phyloP scores from a whole-genome alignment of 2,797 vertebrate species.

The Pelobates cultripes region DNA sequence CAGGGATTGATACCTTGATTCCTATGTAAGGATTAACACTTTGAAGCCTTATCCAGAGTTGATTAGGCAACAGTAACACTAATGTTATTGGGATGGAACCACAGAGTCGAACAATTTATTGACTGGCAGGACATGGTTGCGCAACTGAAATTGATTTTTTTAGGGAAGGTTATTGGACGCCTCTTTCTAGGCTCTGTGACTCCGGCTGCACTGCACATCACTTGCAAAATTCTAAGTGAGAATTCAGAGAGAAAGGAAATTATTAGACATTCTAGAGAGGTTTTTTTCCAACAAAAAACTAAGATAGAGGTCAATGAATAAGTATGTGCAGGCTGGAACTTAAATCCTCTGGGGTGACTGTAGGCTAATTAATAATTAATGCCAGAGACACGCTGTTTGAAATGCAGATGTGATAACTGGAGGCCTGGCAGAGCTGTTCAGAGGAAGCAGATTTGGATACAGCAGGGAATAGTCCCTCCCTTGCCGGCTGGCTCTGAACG shows the following conservation, averaged over 20 bases:
- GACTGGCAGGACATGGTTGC: neutral
- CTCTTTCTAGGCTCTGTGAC: slow-evolving; percentile 53
- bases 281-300: slow-evolving; percentile 69
- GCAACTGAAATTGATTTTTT: neutral
- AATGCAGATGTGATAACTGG: slow-evolving; percentile 98
- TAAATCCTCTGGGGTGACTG: slow-evolving; percentile 93
- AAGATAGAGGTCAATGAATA: slow-evolving; percentile 87
- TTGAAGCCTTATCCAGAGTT: neutral
- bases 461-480: slow-evolving; percentile 80
- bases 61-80: neutral
- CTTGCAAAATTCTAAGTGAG: slow-evolving; percentile 68
- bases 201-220: slow-evolving; percentile 53
- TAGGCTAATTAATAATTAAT: slow-evolving; percentile 99
- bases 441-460: slow-evolving; percentile 86
- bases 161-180: slow-evolving; percentile 33
- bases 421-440: slow-evolving; percentile 89
- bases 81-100: neutral
- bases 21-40: neutral
- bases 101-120: neutral
- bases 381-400: slow-evolving; percentile 96
- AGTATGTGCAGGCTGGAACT: slow-evolving; percentile 85
- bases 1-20: no score
- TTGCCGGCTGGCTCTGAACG: slow-evolving; percentile 78
- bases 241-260: slow-evolving; percentile 74
- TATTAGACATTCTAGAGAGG: slow-evolving; percentile 75